phyloP scores from a whole-genome alignment of 2,888 invertebrate genomes.

The Synanthedon andrenaeformis region DNA sequence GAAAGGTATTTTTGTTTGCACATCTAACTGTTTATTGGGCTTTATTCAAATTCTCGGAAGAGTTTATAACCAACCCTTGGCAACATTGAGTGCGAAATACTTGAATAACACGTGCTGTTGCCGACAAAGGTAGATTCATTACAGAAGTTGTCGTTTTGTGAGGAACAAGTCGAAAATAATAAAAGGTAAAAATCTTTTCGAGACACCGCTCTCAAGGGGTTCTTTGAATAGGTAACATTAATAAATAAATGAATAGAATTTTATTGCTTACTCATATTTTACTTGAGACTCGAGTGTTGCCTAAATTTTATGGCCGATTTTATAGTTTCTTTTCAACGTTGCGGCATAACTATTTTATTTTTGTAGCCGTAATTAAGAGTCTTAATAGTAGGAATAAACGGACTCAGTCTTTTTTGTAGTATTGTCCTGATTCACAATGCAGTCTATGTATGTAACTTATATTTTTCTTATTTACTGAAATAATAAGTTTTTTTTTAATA shows the following conservation, averaged over 20 bases:
- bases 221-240: constrained; percentile 28
- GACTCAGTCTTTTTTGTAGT: no score
- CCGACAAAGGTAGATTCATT: constrained; percentile 38
- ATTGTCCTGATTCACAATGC: no score
- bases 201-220: constrained; percentile 18
- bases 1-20: constrained; percentile 11
- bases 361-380: constrained; percentile 27
- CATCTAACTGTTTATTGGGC: constrained; percentile 17
- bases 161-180: constrained; percentile 48
- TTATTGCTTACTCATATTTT: constrained; percentile 48
- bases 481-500: no score
- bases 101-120: constrained; percentile 39
- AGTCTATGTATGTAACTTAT: no score
- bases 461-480: no score
- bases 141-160: constrained; percentile 29
- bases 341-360: constrained; percentile 51
- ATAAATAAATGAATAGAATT: constrained; percentile 30
- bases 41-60: constrained; percentile 36
- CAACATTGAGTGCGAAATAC: constrained; percentile 17
- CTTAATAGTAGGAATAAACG: no score
- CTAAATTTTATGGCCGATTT: constrained; percentile 50
- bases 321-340: constrained; percentile 29
- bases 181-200: constrained; percentile 38
- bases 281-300: constrained; percentile 21
- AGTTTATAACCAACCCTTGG: background rate